phyloP scores from a whole-genome alignment of 2,113 vertebrate genomes.

The Talpa occidentalis region DNA sequence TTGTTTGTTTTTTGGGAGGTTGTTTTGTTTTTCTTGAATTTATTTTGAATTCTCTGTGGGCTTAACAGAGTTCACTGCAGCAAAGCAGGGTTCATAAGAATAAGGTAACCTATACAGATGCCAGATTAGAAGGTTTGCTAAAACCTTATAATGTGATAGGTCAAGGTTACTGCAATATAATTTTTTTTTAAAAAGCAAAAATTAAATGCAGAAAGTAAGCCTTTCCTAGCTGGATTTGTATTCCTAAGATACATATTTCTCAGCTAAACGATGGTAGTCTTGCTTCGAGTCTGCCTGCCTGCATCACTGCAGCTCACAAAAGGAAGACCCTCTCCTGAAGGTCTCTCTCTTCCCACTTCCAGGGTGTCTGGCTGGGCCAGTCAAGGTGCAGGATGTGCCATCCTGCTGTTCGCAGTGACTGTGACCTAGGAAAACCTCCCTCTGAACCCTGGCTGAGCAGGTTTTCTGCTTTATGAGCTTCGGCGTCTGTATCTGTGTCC shows the following conservation, averaged over 20 bases:
- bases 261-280: background rate
- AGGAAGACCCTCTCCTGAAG: fast-evolving
- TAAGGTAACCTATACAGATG: background rate
- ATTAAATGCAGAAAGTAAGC: background rate
- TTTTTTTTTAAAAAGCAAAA: too few species aligned
- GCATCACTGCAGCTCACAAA: background rate
- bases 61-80: background rate
- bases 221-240: background rate
- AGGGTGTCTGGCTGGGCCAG: background rate
- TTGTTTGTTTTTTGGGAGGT: too few species aligned
- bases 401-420: background rate
- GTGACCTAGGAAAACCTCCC: background rate
- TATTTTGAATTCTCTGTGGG: background rate
- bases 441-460: background rate
- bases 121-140: background rate
- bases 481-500: background rate
- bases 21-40: too few species aligned
- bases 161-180: background rate
- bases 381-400: fast-evolving
- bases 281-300: background rate
- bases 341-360: too few species aligned
- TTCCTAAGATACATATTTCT: background rate
- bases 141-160: background rate
- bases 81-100: background rate
- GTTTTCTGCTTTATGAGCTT: too few species aligned